These are phyloP conservation scores for Simalia tracyae DNA, from an alignment of 2,797 vertebrate genomes.

Conservation along the genomic window DNA sequence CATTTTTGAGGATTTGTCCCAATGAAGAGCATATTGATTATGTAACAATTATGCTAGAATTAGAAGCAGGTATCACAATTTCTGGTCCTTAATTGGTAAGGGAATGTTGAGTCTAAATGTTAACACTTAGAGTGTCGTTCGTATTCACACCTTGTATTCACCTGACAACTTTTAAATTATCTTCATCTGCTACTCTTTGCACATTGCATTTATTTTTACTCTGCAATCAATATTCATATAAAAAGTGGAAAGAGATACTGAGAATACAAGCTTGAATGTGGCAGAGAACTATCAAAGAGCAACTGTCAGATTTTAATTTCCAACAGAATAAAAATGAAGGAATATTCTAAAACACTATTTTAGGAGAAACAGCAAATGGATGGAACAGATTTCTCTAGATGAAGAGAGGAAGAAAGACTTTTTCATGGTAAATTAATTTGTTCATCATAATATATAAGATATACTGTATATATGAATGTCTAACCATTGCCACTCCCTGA, in stretches of 20 bases:
- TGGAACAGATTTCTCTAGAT: background rate
- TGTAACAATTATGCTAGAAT: conserved; percentile 36
- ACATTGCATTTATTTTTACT: background rate
- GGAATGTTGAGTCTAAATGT: conserved; percentile 43
- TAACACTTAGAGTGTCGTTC: conserved; percentile 39
- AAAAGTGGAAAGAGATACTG: background rate
- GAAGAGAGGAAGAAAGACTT: conserved; percentile 18
- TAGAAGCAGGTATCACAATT: conserved; percentile 47
- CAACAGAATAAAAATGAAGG: background rate
- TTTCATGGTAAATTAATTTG: conserved; percentile 40
- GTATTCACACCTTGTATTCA: conserved; percentile 25
- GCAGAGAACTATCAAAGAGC: background rate
- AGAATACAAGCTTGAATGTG: background rate
- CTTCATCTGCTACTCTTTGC: conserved; percentile 10
- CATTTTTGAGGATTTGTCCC: accelerated
- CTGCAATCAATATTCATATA: background rate
- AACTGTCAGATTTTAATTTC: conserved; percentile 30
- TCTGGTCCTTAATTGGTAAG: conserved; percentile 47
- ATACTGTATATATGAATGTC: conserved; percentile 43
- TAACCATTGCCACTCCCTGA: conserved; percentile 42
- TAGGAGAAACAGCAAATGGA: conserved; percentile 1
- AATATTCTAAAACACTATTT: conserved; percentile 26
- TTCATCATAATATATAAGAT: conserved; percentile 50
- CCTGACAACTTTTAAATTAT: conserved; percentile 44
- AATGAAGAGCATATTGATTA: background rate